A percentile compares a stretch with the other conserved stretches of the same genome.
Evolutionary conservation across 1,140 invertebrate species (phyloP).

Genomic region (Atta texana): DNA sequence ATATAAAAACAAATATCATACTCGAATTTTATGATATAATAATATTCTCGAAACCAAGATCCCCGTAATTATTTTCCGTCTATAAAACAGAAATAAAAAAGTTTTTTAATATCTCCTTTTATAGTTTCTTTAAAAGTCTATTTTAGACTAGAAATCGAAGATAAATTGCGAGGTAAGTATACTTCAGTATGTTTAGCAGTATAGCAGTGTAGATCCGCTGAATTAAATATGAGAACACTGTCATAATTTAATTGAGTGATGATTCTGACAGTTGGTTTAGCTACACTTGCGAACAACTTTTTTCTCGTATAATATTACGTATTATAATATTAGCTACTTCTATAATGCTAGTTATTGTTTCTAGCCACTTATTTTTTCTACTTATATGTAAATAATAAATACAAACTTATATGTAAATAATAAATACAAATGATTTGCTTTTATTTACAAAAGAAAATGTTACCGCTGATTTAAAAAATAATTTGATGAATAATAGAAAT

Average conservation of each 20-base stretch:
- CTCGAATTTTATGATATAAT: neutral
- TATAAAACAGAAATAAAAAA: constrained; percentile 10
- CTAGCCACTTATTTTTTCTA: neutral
- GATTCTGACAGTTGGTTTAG: neutral
- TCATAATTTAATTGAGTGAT: constrained; percentile 9
- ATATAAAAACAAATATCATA: constrained; percentile 28
- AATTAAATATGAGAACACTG: neutral
- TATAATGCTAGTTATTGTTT: neutral
- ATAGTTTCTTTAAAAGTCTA: constrained; percentile 5
- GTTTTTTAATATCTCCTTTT: constrained; percentile 26
- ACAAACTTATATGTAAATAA: neutral
- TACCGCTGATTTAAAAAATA: neutral
- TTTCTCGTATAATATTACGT: neutral
- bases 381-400: too few species aligned
- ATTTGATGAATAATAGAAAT: neutral
- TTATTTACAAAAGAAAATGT: neutral
- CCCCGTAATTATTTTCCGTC: constrained; percentile 17
- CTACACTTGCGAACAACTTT: neutral
- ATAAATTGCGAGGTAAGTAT: neutral
- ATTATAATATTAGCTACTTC: too few species aligned
- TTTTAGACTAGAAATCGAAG: neutral
- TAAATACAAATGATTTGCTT: neutral
- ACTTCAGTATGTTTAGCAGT: neutral
- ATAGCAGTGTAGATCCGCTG: neutral
- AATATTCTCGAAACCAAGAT: neutral